These are phyloP conservation scores for Arbacia lixula DNA, from an alignment of 53 echinoderm and acorn worm species.

Conservation along the genomic window DNA sequence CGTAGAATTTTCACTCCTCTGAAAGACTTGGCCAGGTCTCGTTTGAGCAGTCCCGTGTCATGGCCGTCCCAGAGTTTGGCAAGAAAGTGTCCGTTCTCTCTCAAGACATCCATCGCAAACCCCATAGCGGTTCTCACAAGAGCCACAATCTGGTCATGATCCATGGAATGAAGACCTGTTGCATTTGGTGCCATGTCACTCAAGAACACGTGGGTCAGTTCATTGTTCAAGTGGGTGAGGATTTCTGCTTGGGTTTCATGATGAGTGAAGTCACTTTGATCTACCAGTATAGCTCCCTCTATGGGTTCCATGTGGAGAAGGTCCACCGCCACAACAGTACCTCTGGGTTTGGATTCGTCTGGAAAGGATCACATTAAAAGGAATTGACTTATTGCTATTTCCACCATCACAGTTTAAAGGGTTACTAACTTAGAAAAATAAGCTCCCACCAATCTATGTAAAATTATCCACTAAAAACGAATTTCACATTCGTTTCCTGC, in stretches of 20 bases:
- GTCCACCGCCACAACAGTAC: slow-evolving; percentile 84
- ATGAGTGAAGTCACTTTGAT: slow-evolving; percentile 75
- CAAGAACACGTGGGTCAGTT: slow-evolving; percentile 60
- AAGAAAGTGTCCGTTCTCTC: slow-evolving; percentile 76
- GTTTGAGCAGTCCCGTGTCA: slow-evolving; percentile 56
- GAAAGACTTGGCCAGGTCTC: slow-evolving; percentile 64
- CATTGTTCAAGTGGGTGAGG: slow-evolving; percentile 38
- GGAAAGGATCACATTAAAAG: background rate
- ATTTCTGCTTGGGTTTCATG: slow-evolving; percentile 63
- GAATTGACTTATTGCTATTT: slow-evolving; percentile 36
- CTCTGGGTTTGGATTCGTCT: slow-evolving; percentile 71
- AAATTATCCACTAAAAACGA: too few species aligned
- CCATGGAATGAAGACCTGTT: slow-evolving; percentile 79
- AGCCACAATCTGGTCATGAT: slow-evolving; percentile 78
- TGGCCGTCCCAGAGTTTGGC: slow-evolving; percentile 91
- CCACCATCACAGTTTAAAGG: slow-evolving; percentile 89
- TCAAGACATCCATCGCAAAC: slow-evolving; percentile 64
- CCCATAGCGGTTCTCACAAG: slow-evolving; percentile 57
- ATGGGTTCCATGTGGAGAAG: slow-evolving; percentile 77
- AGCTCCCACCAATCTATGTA: too few species aligned
- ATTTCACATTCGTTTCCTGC: too few species aligned
- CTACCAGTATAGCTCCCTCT: slow-evolving; percentile 74
- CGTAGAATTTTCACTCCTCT: slow-evolving; percentile 65
- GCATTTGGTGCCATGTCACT: slow-evolving; percentile 98
- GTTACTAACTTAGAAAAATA: too few species aligned